A percentile compares a stretch with the other conserved stretches of the same genome.
Evolutionary conservation across 92 coral and sea anemone species (phyloP).

Genomic region (Epizoanthus illoricatus): DNA sequence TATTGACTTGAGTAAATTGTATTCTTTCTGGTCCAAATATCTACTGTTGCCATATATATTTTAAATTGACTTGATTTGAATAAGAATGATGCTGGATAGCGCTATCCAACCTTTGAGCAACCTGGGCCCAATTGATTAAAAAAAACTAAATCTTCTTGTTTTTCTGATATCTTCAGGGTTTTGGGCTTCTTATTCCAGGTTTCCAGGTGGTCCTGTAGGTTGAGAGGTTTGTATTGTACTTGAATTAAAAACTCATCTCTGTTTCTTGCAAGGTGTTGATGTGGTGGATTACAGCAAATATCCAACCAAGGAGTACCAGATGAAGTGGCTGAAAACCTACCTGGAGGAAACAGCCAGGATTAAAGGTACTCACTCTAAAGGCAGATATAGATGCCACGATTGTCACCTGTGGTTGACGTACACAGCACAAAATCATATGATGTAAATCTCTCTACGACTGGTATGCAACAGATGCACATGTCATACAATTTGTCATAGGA

Average conservation of each 20-base stretch:
- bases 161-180: no score
- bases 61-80: no score
- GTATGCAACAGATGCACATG: no score
- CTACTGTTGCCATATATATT: background rate
- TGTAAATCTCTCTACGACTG: no score
- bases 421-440: no score
- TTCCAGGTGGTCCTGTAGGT: background rate
- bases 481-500: no score
- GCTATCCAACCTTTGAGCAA: no score
- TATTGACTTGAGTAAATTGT: slow-evolving; percentile 26
- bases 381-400: no score
- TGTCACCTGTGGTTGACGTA: background rate
- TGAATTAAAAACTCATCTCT: background rate
- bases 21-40: background rate
- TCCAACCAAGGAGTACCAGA: slow-evolving; percentile 77
- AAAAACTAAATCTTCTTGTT: no score
- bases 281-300: slow-evolving; percentile 83
- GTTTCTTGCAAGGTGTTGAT: slow-evolving; percentile 65
- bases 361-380: slow-evolving; percentile 48
- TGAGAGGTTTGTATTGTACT: background rate
- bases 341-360: slow-evolving; percentile 81
- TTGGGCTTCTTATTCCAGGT: background rate
- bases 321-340: slow-evolving; percentile 70
- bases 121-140: no score
- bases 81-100: no score